Base-by-base conservation (phyloP, 2,888 invertebrate species). In the Dendrolimus houi region DNA sequence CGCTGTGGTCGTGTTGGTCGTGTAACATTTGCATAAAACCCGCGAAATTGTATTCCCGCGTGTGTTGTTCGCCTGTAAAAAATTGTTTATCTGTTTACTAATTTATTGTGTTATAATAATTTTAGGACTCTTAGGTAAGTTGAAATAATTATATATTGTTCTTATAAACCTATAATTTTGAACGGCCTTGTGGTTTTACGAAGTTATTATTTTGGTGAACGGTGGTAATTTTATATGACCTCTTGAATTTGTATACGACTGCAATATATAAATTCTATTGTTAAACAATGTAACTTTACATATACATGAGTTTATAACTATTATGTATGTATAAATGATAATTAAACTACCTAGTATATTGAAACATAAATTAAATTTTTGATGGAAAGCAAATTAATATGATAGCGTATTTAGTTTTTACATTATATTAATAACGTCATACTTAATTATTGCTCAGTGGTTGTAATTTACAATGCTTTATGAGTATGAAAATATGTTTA, bases 131-230 rank as follows among this genome's bases (percentile, higher is more conserved):
- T 10, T 47, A 9, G 9, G 47, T 64, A 56, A 62, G 63, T 58
- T 14, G 29, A 29, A 3, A 29, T 29, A 29, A 29, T 29, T 58
- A 56, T 61, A 10, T 55, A 14, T 42, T 54, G 41, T 8, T 54
- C 52, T 13, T 57, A 54, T 29, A 54, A 41, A 7, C n/a, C 54
- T 52, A 40, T 2, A 54, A 53, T 12, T 52, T 53, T 55, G 56
- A 56, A 56, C 59, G 67, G 62, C 72, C 72, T 74, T 71, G 74
- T 54, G 42, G 61, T 62, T 62, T 64, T 65, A 68, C 68, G 58
- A 57, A 55, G 58, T 60, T 62, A 62, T 62, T 59, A 64, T 64
- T 60, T 56, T 55, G 57, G 65, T 62, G 62, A 63, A 61, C 52
- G 65, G 60, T 53, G 65, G 60, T 54, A 61, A 54, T 52, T 57